These are phyloP conservation scores for Hemithea aestivaria DNA, from an alignment of 2,888 invertebrate genomes.

Conservation along the genomic window DNA sequence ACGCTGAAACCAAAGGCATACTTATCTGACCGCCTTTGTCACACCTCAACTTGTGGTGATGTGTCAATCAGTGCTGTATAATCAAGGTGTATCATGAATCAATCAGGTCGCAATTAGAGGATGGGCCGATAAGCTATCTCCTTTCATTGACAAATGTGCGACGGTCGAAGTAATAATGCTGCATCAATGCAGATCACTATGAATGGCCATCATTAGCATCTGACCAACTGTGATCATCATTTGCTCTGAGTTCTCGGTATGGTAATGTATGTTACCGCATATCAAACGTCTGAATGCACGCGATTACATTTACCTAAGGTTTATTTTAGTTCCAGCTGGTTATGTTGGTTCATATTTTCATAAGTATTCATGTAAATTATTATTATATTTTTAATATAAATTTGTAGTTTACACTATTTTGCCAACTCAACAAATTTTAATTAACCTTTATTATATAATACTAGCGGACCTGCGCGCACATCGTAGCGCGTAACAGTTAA, in stretches of 20 bases:
- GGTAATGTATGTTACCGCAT: slow-evolving; percentile 13
- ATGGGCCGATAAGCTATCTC: slow-evolving; percentile 14
- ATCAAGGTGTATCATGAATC: slow-evolving; percentile 9
- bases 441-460: too few species aligned
- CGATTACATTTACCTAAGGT: slow-evolving; percentile 6
- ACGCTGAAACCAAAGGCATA: too few species aligned
- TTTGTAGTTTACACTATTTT: too few species aligned
- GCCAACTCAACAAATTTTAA: too few species aligned
- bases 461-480: too few species aligned
- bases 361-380: too few species aligned
- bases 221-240: slow-evolving; percentile 51
- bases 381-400: too few species aligned
- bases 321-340: too few species aligned
- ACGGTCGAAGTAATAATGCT: slow-evolving; percentile 48
- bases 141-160: slow-evolving; percentile 20
- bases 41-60: too few species aligned
- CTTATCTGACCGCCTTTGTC: too few species aligned
- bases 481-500: too few species aligned
- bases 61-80: background rate
- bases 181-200: slow-evolving; percentile 66
- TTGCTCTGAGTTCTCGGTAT: slow-evolving; percentile 35
- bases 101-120: slow-evolving; percentile 8
- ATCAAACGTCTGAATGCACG: slow-evolving; percentile 10
- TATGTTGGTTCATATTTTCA: too few species aligned
- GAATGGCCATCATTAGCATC: slow-evolving; percentile 68